A percentile compares a stretch with the other conserved stretches of the same genome.
Evolutionary conservation across 2,113 vertebrate species (phyloP).

Genomic region (Rhabdomys dilectus): DNA sequence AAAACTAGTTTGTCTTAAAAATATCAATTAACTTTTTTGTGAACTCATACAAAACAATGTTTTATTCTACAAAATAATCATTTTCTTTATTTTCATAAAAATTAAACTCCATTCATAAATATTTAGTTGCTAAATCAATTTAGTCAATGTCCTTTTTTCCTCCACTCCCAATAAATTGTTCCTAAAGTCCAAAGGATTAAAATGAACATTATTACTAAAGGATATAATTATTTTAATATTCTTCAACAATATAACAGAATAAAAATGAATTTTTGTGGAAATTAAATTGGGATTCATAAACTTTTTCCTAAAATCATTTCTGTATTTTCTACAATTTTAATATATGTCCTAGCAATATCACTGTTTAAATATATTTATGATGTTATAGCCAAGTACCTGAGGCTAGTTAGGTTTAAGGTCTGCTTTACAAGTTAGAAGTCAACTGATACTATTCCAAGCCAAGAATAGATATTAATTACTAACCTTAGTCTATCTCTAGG

Average conservation of each 20-base stretch:
- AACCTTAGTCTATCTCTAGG: not conserved
- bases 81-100: not conserved
- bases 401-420: not conserved
- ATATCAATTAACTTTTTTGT: not conserved
- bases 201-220: not conserved
- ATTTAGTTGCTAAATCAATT: not conserved
- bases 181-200: not conserved
- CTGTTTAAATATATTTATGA: not conserved
- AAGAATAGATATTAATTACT: not conserved
- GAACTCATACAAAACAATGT: not conserved
- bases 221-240: not conserved
- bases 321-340: not conserved
- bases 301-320: not conserved
- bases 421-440: not conserved
- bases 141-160: not conserved
- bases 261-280: not conserved
- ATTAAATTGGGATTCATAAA: not conserved
- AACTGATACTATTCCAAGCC: not conserved
- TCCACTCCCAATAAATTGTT: not conserved
- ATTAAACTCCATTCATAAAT: not conserved
- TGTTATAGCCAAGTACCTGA: not conserved
- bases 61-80: not conserved
- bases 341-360: not conserved
- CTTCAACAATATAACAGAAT: not conserved
- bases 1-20: not conserved